These are phyloP conservation scores for Calosoma granatense DNA, from an alignment of 1,140 invertebrate species.

Conservation along the genomic window DNA sequence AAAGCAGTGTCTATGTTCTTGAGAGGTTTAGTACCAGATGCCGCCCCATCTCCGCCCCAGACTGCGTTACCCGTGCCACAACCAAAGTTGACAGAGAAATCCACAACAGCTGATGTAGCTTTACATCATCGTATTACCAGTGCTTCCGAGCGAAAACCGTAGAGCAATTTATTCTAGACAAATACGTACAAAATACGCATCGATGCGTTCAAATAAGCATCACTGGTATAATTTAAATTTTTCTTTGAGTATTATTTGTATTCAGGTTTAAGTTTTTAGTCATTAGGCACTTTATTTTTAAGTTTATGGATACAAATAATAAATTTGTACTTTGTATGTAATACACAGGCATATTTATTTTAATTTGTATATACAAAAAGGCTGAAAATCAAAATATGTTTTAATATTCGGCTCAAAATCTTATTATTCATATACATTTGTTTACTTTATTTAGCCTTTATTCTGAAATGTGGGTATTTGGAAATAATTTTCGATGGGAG, in stretches of 20 bases:
- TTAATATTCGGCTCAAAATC: too few species aligned
- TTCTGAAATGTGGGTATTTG: too few species aligned
- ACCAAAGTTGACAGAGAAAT: neutral
- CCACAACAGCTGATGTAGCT: neutral
- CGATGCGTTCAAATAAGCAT: neutral
- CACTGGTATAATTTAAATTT: neutral
- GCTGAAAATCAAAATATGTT: too few species aligned
- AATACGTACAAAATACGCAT: neutral
- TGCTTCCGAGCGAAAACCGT: neutral
- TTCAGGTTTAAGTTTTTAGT: neutral
- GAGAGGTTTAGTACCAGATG: slow-evolving; percentile 51
- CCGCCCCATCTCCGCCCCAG: slow-evolving; percentile 36
- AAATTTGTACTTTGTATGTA: too few species aligned
- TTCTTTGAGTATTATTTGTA: neutral
- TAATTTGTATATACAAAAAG: too few species aligned
- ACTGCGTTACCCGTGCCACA: neutral
- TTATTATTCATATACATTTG: too few species aligned
- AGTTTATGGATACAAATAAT: too few species aligned
- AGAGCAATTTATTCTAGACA: neutral
- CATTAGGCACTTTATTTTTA: too few species aligned
- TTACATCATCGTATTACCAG: neutral
- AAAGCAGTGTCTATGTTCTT: slow-evolving; percentile 49
- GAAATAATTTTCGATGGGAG: too few species aligned
- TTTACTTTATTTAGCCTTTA: too few species aligned
- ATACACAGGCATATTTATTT: too few species aligned